Percentiles rank a stretch among this genome's conserved stretches.
phyloP scores from a whole-genome alignment of 1,140 invertebrate species.

The Archegozetes longisetosus region DNA sequence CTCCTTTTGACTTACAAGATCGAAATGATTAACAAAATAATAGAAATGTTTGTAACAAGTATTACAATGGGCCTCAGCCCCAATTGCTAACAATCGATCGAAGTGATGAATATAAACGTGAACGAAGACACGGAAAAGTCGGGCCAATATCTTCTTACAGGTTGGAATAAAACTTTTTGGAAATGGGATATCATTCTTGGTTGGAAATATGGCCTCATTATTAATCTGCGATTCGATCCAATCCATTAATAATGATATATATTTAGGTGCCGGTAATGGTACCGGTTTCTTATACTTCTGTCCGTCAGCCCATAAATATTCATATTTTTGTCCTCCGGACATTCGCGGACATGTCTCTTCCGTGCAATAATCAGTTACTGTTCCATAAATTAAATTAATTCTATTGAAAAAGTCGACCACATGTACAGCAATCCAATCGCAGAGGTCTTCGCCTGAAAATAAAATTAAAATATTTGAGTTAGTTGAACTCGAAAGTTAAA shows the following conservation, averaged over 20 bases:
- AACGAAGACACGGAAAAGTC: conserved; percentile 83
- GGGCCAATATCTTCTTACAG: conserved; percentile 74
- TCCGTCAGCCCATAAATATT: conserved; percentile 86
- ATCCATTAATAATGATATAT: conserved; percentile 76
- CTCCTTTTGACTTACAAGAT: conserved; percentile 66
- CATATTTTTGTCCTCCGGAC: conserved; percentile 67
- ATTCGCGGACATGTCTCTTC: conserved; percentile 73
- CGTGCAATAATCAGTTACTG: conserved; percentile 72
- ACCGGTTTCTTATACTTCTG: conserved; percentile 72
- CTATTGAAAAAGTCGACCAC: conserved; percentile 94
- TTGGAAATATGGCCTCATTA: conserved; percentile 69
- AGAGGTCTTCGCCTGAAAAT: conserved; percentile 49
- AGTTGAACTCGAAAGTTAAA: too few relatives aligned
- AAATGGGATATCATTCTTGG: conserved; percentile 64
- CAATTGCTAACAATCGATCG: conserved; percentile 68
- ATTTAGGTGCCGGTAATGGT: conserved; percentile 66
- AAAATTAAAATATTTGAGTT: background rate
- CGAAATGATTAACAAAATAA: conserved; percentile 80
- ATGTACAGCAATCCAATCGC: conserved; percentile 91
- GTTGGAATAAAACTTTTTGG: conserved; percentile 62
- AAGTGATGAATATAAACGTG: conserved; percentile 97
- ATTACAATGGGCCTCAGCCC: conserved; percentile 86
- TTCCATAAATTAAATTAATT: conserved; percentile 84
- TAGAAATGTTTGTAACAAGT: conserved; percentile 95
- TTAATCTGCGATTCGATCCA: conserved; percentile 89